A percentile compares a stretch with the other conserved stretches of the same genome.
Conservation (phyloP, 2,797 vertebrate genomes). For the Acestrorhynchus altus region DNA sequence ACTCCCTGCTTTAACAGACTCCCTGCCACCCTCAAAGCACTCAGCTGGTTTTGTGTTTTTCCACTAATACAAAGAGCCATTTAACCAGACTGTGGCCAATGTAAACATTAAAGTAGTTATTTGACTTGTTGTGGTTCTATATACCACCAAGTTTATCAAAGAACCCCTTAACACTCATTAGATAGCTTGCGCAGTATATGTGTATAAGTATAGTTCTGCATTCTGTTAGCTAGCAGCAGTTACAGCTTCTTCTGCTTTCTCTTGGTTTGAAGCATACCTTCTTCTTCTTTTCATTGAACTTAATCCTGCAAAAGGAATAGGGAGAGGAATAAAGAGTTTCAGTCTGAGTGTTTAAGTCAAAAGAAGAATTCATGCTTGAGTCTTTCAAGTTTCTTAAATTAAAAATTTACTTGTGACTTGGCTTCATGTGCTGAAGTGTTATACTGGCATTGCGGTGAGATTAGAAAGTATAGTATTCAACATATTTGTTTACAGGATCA, state of each 20-base stretch:
- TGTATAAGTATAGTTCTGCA: neutral
- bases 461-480: neutral
- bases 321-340: neutral
- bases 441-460: neutral
- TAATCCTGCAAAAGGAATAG: constrained; percentile 43
- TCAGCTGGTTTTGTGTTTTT: too few relatives aligned
- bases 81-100: too few relatives aligned
- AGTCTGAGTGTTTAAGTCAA: neutral
- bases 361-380: too few relatives aligned
- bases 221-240: neutral
- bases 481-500: neutral
- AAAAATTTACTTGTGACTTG: neutral
- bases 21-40: too few relatives aligned
- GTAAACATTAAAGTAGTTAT: too few relatives aligned
- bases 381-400: neutral
- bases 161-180: neutral
- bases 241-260: constrained; percentile 10
- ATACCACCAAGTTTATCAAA: too few relatives aligned
- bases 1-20: too few relatives aligned
- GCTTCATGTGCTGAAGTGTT: neutral
- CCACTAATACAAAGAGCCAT: too few relatives aligned
- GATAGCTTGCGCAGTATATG: neutral
- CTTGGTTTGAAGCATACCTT: constrained; percentile 16
- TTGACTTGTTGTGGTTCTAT: too few relatives aligned
- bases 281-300: constrained; percentile 15